These are phyloP conservation scores for Dinomys branickii DNA, from an alignment of 2,113 vertebrate genomes.

Conservation along the genomic window DNA sequence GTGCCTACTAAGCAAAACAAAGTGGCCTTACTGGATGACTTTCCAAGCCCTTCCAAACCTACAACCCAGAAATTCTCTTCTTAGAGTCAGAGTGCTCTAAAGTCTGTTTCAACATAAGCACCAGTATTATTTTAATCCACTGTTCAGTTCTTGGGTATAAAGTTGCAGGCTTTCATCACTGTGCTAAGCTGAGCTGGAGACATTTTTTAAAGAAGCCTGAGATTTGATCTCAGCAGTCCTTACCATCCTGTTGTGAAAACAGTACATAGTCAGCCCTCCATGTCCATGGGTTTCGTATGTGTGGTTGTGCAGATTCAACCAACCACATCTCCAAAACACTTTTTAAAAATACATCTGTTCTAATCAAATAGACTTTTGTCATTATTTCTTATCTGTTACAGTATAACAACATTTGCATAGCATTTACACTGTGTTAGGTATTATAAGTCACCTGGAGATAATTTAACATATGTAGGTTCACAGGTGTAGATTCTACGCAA, in stretches of 20 bases:
- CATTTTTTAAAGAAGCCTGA: background rate
- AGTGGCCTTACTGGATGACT: background rate
- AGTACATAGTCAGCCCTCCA: background rate
- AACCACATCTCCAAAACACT: background rate
- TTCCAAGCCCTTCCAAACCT: background rate
- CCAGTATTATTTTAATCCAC: background rate
- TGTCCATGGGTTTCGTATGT: background rate
- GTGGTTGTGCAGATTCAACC: background rate
- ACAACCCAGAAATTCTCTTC: background rate
- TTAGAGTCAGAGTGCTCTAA: fast-evolving
- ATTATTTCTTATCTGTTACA: too few species aligned
- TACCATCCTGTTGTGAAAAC: background rate
- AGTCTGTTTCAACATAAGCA: background rate
- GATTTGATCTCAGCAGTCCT: background rate
- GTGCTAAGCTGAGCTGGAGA: background rate
- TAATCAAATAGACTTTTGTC: background rate
- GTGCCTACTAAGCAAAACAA: background rate
- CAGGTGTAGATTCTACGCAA: background rate
- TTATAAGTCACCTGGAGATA: background rate
- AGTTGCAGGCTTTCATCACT: background rate
- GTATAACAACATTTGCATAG: background rate
- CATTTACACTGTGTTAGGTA: background rate
- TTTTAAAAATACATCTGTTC: background rate
- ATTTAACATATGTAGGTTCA: background rate
- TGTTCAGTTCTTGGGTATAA: background rate